These are phyloP conservation scores for Nomada lathburiana DNA, from an alignment of 2,888 invertebrate species.

Conservation along the genomic window DNA sequence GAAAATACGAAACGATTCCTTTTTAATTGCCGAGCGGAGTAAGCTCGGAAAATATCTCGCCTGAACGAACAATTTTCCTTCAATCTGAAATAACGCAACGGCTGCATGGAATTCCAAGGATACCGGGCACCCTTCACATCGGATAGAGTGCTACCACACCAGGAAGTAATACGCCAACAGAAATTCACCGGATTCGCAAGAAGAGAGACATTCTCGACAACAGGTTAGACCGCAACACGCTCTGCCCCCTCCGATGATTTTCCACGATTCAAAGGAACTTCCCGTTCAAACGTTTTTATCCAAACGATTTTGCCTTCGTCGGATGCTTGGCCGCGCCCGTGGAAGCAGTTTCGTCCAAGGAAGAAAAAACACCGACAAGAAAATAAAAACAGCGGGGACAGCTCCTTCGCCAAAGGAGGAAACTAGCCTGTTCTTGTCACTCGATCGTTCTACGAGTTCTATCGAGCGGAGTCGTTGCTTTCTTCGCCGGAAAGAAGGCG, in stretches of 20 bases:
- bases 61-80: not conserved
- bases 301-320: constrained; percentile 47
- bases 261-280: constrained; percentile 35
- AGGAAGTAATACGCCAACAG: constrained; percentile 20
- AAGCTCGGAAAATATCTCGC: no score
- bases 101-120: not conserved
- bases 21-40: no score
- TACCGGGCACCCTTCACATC: not conserved
- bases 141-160: not conserved
- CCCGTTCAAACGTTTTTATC: constrained; percentile 42
- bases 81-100: not conserved
- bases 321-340: constrained; percentile 40
- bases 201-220: constrained; percentile 33
- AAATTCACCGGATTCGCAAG: constrained; percentile 4
- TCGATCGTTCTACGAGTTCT: constrained; percentile 33
- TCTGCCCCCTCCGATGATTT: constrained; percentile 29
- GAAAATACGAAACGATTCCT: no score
- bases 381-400: constrained; percentile 22
- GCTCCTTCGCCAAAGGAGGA: constrained; percentile 16
- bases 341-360: not conserved
- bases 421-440: constrained; percentile 10
- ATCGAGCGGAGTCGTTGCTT: constrained; percentile 42
- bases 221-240: constrained; percentile 17
- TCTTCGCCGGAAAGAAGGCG: not conserved
- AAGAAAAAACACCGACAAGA: not conserved